phyloP scores from a whole-genome alignment of 1,140 invertebrate genomes.

The Parapsyche elsis region DNA sequence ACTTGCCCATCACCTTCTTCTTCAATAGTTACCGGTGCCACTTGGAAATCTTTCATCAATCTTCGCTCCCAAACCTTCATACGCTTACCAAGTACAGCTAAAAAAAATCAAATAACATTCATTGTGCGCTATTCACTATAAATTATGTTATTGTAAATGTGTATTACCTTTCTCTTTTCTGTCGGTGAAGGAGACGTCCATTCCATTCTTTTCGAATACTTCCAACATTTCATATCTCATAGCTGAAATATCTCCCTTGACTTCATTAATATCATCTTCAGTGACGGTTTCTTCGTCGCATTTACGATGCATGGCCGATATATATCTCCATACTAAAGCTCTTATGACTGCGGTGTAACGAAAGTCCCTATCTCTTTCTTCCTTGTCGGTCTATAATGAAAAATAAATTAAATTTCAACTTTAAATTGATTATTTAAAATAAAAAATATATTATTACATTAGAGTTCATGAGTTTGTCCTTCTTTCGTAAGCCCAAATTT shows the following conservation, averaged over 20 bases:
- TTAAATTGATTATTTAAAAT: neutral
- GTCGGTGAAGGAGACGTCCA: constrained; percentile 79
- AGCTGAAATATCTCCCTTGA: constrained; percentile 88
- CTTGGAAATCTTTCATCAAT: constrained; percentile 88
- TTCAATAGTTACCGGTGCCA: constrained; percentile 74
- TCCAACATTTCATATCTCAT: constrained; percentile 87
- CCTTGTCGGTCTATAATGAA: constrained; percentile 58
- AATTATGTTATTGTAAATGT: no score
- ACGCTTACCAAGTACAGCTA: constrained; percentile 76
- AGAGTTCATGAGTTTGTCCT: constrained; percentile 76
- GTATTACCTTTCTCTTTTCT: constrained; percentile 75
- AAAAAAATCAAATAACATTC: constrained; percentile 12
- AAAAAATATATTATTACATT: constrained; percentile 62
- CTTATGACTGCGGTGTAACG: constrained; percentile 84
- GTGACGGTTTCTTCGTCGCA: constrained; percentile 82
- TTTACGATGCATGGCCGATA: constrained; percentile 81
- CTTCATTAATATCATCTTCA: constrained; percentile 92
- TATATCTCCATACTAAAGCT: constrained; percentile 86
- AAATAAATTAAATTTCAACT: neutral
- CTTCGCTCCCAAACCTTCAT: constrained; percentile 85
- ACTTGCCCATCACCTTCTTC: constrained; percentile 65
- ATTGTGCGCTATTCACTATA: neutral
- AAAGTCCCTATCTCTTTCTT: constrained; percentile 73
- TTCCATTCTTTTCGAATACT: constrained; percentile 81
- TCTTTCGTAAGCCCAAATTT: constrained; percentile 73